Evolutionary conservation across 2,113 vertebrate species (phyloP), one percentile per base, ranked within the genome.

Genomic region (Sander vitreus): DNA sequence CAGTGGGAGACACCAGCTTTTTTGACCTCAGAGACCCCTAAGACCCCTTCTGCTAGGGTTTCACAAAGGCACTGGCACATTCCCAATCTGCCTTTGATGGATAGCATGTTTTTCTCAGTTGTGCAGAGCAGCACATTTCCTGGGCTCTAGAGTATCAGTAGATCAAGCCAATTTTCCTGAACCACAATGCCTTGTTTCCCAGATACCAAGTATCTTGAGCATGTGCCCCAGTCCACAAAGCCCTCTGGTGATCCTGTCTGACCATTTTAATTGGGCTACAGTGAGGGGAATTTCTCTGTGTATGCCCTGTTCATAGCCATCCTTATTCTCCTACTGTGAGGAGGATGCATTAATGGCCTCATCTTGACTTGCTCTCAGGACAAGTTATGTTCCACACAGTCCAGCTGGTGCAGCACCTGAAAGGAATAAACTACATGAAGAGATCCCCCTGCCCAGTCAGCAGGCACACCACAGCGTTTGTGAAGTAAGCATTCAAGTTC

Each of bases 261-360:
- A 69, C 72, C 78, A 36, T 90, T 91, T 89, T 93, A 93, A 93
- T 91, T 93, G 91, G 91, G 79, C 85, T 85, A 77, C 62, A 76
- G 84, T 81, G 76, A 84, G 68, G 60, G 66, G 75, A 86, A 23
- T 65, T 78, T 85, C 30, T 73, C 43, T 70, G 81, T 81, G 45
- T 78, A 43, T 54, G 10, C 69, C 27, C 45, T 64, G 64, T 60
- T 73, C 60, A 76, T 47, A 73, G 27, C 18, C 36, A 19, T 25
- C 16, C 39, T 19, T 25, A 69, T 62, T 15, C 63, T 78, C 47
- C 45, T 45, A 64, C 43, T 87, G 77, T 54, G 65, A 68, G 60
- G 55, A 76, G 64, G 63, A 83, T 33, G 71, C 70, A 73, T 76
- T 72, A 83, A 62, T 48, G 81, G 14, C 58, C 64, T 73, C 68